A percentile compares a stretch with the other conserved stretches of the same genome.
These are phyloP conservation scores for Sturnira hondurensis DNA, from an alignment of 2,113 vertebrate species.

Conservation along the genomic window DNA sequence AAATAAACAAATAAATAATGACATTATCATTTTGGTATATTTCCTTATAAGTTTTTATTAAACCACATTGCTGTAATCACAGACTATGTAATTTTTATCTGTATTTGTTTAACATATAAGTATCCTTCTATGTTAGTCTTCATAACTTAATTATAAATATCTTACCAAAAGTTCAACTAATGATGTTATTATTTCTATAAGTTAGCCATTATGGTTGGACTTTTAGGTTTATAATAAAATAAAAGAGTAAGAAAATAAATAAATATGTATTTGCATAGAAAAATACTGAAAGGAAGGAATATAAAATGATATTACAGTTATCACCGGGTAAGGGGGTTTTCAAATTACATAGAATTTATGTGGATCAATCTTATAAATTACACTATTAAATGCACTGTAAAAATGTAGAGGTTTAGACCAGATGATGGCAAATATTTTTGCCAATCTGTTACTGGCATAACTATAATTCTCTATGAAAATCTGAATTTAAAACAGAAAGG, in stretches of 20 bases:
- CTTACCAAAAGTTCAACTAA: neutral
- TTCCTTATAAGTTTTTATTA: neutral
- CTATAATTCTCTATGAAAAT: neutral
- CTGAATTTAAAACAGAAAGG: neutral
- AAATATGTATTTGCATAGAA: neutral
- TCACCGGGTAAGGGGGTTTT: neutral
- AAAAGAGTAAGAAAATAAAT: constrained; percentile 15
- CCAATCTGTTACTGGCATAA: constrained; percentile 14
- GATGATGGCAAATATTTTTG: neutral
- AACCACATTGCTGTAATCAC: neutral
- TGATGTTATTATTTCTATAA: neutral
- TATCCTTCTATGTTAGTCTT: constrained; percentile 47
- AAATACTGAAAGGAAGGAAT: neutral
- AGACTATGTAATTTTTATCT: constrained; percentile 7
- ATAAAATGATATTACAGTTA: neutral
- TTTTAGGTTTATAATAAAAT: constrained; percentile 47
- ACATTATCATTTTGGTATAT: neutral
- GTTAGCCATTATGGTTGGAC: neutral
- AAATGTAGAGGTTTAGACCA: neutral
- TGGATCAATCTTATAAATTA: neutral
- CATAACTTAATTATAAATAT: constrained; percentile 23
- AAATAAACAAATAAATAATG: neutral
- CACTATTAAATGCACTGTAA: neutral
- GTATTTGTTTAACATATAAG: neutral
- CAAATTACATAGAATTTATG: neutral